Conservation (phyloP, 2,888 invertebrate genomes). For the Ormyrus thymus region DNA sequence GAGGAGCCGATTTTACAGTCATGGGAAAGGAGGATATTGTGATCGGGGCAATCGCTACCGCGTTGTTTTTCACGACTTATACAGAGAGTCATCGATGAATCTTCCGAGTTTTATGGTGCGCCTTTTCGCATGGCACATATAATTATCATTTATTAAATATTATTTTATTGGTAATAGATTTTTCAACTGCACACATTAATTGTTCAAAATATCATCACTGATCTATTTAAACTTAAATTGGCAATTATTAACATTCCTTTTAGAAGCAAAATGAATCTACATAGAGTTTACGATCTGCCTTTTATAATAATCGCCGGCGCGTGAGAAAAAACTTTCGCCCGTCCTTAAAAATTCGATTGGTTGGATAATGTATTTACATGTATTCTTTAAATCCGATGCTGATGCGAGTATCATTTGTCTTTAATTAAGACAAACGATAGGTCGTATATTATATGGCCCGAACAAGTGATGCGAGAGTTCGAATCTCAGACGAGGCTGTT, state of each 20-base stretch:
- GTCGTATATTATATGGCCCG: constrained; percentile 5
- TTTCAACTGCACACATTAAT: no score
- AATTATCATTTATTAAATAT: no score
- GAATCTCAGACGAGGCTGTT: constrained; percentile 3
- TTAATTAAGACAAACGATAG: constrained; percentile 25
- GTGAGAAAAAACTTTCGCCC: constrained; percentile 25
- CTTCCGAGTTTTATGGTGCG: no score
- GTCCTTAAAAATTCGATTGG: background rate
- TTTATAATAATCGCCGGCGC: no score
- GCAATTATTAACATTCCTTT: no score
- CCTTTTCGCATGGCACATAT: no score
- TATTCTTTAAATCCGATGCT: constrained; percentile 1
- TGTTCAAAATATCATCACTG: no score
- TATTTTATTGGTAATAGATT: no score
- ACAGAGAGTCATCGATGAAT: no score
- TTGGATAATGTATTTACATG: background rate
- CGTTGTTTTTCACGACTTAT: background rate
- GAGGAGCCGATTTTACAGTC: constrained; percentile 34
- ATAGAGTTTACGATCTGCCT: no score
- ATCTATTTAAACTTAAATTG: no score
- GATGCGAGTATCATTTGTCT: constrained; percentile 17
- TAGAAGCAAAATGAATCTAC: no score
- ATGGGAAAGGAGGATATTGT: constrained; percentile 35
- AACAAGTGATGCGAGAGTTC: background rate
- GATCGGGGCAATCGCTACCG: constrained; percentile 21